Evolutionary conservation across 1,140 invertebrate genomes (phyloP).

Genomic region (Schlechtendalia chinensis): DNA sequence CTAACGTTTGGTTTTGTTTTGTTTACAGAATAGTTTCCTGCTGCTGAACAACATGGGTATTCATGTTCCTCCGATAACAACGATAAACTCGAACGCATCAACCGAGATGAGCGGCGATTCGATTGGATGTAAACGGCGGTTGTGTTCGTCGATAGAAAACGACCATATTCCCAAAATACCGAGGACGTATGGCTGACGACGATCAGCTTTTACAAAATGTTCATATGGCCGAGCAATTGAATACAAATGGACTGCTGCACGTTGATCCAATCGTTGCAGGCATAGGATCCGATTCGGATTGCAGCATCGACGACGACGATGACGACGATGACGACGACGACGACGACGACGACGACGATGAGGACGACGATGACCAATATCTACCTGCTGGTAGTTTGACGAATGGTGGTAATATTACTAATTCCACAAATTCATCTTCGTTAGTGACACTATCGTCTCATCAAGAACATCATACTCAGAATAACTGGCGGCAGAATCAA

Average conservation of each 20-base stretch:
- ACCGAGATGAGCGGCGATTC: conserved; percentile 14
- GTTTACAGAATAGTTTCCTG: conserved; percentile 29
- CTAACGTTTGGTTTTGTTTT: not conserved
- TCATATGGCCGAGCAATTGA: not conserved
- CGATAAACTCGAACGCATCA: not conserved
- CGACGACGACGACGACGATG: conserved; percentile 55
- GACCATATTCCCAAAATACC: conserved; percentile 29
- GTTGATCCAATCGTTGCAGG: no score
- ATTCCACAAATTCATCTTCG: conserved; percentile 51
- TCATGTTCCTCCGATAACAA: conserved; percentile 21
- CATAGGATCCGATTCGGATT: not conserved
- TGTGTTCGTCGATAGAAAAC: not conserved
- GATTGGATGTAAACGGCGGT: conserved; percentile 10
- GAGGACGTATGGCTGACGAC: conserved; percentile 3
- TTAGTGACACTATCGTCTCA: conserved; percentile 55
- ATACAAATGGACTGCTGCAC: not conserved
- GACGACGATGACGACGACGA: conserved; percentile 52
- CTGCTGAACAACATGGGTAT: conserved; percentile 41
- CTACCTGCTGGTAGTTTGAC: conserved; percentile 53
- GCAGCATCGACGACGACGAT: conserved; percentile 31
- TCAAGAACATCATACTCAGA: conserved; percentile 57
- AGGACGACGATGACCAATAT: conserved; percentile 58
- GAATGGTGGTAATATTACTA: conserved; percentile 40
- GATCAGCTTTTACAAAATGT: not conserved
- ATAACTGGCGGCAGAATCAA: conserved; percentile 59